Conservation (phyloP, 2,797 vertebrate species). For the Leuciscus waleckii region DNA sequence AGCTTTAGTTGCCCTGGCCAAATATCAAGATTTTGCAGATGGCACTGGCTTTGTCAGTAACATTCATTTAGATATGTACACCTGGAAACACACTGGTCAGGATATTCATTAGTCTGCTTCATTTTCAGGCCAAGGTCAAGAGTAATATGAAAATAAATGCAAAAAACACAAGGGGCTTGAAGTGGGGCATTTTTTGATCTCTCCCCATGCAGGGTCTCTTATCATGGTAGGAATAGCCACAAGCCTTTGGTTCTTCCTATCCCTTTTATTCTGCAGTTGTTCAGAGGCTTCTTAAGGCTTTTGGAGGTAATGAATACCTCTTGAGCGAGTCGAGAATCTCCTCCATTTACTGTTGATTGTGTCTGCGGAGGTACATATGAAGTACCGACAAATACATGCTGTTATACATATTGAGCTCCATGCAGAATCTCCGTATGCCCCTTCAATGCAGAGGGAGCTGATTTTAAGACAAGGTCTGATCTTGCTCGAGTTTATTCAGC, state of each 20-base stretch:
- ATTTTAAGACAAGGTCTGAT: constrained; percentile 53
- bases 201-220: constrained; percentile 60
- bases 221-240: constrained; percentile 60
- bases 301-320: constrained; percentile 67
- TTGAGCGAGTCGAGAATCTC: constrained; percentile 61
- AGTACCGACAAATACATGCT: constrained; percentile 64
- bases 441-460: constrained; percentile 48
- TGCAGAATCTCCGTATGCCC: constrained; percentile 37
- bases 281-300: constrained; percentile 64
- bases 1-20: constrained; percentile 1
- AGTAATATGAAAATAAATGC: constrained; percentile 61
- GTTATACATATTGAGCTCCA: constrained; percentile 49
- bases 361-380: constrained; percentile 57
- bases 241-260: constrained; percentile 46
- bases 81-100: constrained; percentile 56
- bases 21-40: constrained; percentile 40
- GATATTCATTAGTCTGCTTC: constrained; percentile 56
- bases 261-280: constrained; percentile 63
- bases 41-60: constrained; percentile 31
- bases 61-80: constrained; percentile 58
- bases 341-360: constrained; percentile 59
- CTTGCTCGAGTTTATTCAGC: constrained; percentile 56
- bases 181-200: constrained; percentile 62
- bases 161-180: constrained; percentile 53
- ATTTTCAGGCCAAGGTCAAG: constrained; percentile 58